Evolutionary conservation across 2,888 invertebrate species (phyloP).

Genomic region (Chouioia cunea): DNA sequence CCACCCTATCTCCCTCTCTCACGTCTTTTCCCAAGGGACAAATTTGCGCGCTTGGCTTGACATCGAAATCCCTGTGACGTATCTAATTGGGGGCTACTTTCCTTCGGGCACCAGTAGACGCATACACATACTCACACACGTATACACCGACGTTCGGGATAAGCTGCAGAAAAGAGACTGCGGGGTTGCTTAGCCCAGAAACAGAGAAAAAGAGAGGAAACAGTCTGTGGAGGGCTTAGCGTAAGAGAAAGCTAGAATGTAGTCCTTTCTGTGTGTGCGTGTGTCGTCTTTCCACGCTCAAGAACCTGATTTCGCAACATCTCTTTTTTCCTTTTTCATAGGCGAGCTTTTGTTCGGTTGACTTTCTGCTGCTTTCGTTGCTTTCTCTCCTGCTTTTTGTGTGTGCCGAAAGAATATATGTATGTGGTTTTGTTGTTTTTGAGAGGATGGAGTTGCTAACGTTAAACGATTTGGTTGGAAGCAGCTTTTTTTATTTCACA

Average conservation of each 20-base stretch:
- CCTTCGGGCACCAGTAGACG: conserved; percentile 54
- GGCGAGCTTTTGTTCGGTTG: no score
- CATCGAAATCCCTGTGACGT: conserved; percentile 66
- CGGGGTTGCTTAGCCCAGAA: conserved; percentile 4
- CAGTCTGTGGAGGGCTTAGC: conserved; percentile 61
- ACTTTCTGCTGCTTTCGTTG: no score
- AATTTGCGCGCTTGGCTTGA: conserved; percentile 57
- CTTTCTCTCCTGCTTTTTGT: no score
- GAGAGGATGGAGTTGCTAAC: no score
- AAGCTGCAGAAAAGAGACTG: conserved; percentile 27
- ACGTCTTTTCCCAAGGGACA: conserved; percentile 55
- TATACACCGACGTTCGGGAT: conserved; percentile 15
- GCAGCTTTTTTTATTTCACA: no score
- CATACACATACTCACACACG: no score
- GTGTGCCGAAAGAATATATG: no score
- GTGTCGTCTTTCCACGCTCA: conserved; percentile 51
- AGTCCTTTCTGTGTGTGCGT: no score
- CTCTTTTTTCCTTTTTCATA: conserved; percentile 36
- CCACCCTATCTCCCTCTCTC: neutral
- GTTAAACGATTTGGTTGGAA: no score
- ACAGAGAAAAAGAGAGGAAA: conserved; percentile 61
- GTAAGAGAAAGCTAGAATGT: conserved; percentile 55
- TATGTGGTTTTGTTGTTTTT: no score
- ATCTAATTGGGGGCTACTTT: conserved; percentile 67
- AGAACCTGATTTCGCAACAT: conserved; percentile 45